Base-by-base conservation (phyloP, 2,113 vertebrate genomes). In the Chinchilla lanigera region DNA sequence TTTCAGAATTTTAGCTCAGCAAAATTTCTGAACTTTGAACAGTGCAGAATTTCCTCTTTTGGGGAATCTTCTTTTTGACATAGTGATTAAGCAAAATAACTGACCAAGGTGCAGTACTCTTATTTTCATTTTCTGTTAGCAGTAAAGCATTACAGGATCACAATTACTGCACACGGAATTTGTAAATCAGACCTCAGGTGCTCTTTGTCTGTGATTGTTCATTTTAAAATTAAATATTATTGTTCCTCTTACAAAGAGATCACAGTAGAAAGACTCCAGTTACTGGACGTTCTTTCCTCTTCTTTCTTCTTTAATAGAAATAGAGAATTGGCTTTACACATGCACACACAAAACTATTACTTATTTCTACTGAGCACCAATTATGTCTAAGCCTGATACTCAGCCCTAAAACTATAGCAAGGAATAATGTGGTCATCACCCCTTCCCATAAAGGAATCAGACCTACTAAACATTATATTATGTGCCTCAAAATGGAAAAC, bases 21-120 rank as follows among this genome's bases (percentile, higher is more conserved):
- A 91, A 28, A 52, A 83, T 90, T 75, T 94, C 41, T 96, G 78
- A 96, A 93, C 56, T 81, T 96, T 63, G 41, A 90, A 33, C 19
- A 41, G 0, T 90, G 41, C 38, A 58, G 61, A 85, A 10, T 87
- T 90, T 69, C 14, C 30, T 81, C 30, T 93, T 91, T 35, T 41
- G 50, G 52, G 11, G 87, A 80, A 84, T 81, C 28, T 97, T 94
- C 33, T 60, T 83, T 63, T 67, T 94, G 89, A 95, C 41, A 97
- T 93, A 89, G 82, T n/a, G 38, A 35, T 95, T 97, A 87, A 97
- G 94, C 87, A 93, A 89, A 93, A 96, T 97, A 95, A 94, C 89
- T 97, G 28, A 58, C 85, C 86, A 97, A 92, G 50, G 35, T 50
- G 78, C 35, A 89, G 35, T 81, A 26, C 44, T 95, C 38, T 92